A percentile compares a stretch with the other conserved stretches of the same genome.
Conservation (phyloP, 2,113 vertebrate genomes). For the Colossoma macropomum region DNA sequence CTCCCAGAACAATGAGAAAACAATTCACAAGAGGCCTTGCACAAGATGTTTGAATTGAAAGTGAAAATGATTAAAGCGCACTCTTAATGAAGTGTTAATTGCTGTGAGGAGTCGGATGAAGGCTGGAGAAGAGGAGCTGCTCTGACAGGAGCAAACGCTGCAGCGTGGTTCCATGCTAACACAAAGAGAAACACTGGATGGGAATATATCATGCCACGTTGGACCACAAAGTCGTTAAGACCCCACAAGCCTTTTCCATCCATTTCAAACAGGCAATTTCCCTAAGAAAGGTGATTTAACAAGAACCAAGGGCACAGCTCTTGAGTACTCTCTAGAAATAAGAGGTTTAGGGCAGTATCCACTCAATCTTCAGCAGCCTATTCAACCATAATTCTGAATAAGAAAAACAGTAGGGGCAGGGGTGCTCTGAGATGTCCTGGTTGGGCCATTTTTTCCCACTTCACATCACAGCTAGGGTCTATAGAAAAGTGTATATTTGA, state of each 20-base stretch:
- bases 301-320: slow-evolving; percentile 1
- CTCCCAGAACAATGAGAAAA: slow-evolving; percentile 58
- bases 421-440: neutral
- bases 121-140: slow-evolving; percentile 46
- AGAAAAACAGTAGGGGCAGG: neutral
- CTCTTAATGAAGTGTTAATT: slow-evolving; percentile 68
- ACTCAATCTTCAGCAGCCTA: neutral
- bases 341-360: neutral
- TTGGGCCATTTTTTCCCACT: neutral
- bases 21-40: slow-evolving; percentile 54
- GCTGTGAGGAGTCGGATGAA: slow-evolving; percentile 57
- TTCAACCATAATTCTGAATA: neutral
- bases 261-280: neutral
- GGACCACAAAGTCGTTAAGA: neutral
- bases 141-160: slow-evolving; percentile 45
- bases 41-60: slow-evolving; percentile 62
- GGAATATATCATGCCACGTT: neutral
- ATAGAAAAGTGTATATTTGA: slow-evolving; percentile 5
- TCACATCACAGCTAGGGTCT: neutral
- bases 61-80: slow-evolving; percentile 65
- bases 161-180: slow-evolving; percentile 14
- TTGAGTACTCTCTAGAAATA: slow-evolving; percentile 5
- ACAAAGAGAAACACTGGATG: neutral
- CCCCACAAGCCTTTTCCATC: neutral
- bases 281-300: neutral